Evolutionary conservation across 2,797 vertebrate genomes (phyloP).

Genomic region (Nannoperca australis): DNA sequence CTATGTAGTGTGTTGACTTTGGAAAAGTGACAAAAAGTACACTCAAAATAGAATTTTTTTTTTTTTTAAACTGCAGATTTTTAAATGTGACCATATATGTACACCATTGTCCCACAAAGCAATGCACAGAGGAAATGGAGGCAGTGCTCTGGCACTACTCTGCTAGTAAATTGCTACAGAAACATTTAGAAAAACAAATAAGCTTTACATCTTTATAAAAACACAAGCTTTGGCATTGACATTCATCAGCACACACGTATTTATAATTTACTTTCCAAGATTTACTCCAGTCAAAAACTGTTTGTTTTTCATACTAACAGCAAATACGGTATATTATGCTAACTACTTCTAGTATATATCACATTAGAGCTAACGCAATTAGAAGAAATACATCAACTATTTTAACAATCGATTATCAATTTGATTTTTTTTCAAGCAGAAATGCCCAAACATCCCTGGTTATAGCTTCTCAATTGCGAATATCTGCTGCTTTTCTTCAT

Average conservation of each 20-base stretch:
- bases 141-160: not conserved
- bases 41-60: too few species aligned
- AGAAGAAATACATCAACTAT: not conserved
- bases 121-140: not conserved
- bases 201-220: not conserved
- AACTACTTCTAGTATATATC: too few species aligned
- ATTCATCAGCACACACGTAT: not conserved
- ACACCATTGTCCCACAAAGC: not conserved
- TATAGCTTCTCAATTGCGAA: not conserved
- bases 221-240: not conserved
- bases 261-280: too few species aligned
- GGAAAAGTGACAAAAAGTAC: not conserved
- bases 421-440: not conserved
- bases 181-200: not conserved
- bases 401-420: not conserved
- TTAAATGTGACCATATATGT: not conserved
- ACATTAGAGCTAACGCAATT: not conserved
- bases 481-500: not conserved
- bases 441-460: accelerated
- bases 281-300: too few species aligned
- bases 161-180: not conserved
- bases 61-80: too few species aligned
- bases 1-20: not conserved
- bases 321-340: not conserved
- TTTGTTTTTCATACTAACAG: not conserved